Conservation (phyloP, 2,797 vertebrate genomes). For the Diplodus puntazzo region DNA sequence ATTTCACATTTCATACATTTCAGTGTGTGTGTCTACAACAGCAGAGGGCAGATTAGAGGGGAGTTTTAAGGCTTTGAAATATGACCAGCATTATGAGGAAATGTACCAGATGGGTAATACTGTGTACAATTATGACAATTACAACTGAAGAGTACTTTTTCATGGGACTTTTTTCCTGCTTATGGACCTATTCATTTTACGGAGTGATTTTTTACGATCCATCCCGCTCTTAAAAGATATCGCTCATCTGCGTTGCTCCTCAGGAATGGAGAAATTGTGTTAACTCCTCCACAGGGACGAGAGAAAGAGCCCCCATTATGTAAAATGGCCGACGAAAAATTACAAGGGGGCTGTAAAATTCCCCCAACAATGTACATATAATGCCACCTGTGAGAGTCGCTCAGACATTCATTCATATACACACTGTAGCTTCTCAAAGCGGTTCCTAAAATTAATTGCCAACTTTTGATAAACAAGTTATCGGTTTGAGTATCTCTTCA, state of each 20-base stretch:
- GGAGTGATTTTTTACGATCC: constrained; percentile 51
- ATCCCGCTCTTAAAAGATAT: constrained; percentile 53
- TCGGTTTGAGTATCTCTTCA: too few relatives aligned
- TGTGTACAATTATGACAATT: constrained; percentile 75
- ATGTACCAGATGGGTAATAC: constrained; percentile 72
- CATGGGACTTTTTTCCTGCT: constrained; percentile 54
- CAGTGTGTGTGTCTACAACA: constrained; percentile 23
- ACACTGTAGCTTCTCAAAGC: too few relatives aligned
- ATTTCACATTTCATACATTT: constrained; percentile 25
- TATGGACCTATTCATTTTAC: constrained; percentile 60
- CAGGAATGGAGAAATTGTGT: constrained; percentile 2
- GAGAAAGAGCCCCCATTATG: constrained; percentile 14
- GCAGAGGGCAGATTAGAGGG: constrained; percentile 68
- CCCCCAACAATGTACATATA: neutral
- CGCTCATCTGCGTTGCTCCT: constrained; percentile 47
- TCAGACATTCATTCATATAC: neutral
- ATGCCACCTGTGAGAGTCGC: neutral
- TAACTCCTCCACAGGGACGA: constrained; percentile 15
- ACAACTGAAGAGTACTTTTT: constrained; percentile 65
- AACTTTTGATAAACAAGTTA: too few relatives aligned
- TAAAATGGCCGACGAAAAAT: constrained; percentile 18
- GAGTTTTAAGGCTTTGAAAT: constrained; percentile 74
- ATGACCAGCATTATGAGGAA: constrained; percentile 68
- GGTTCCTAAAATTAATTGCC: too few relatives aligned
- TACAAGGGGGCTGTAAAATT: neutral